Percentiles rank a stretch among this genome's conserved stretches.
Conservation (phyloP, 2,888 invertebrate genomes). For the Callyntrura guangdongensis region DNA sequence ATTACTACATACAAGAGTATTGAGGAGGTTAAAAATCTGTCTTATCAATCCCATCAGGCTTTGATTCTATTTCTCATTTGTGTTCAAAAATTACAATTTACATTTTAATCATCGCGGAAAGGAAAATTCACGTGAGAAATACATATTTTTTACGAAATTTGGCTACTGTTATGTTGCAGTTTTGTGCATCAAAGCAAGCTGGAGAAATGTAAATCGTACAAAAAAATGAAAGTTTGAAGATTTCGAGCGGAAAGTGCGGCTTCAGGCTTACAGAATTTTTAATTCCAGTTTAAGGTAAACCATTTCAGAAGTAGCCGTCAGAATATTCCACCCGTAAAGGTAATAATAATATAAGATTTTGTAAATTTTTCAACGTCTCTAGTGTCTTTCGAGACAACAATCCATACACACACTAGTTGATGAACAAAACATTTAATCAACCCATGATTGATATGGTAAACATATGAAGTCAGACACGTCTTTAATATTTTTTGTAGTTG, state of each 20-base stretch:
- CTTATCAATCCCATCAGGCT: conserved; percentile 22
- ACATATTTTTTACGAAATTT: neutral
- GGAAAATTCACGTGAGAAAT: neutral
- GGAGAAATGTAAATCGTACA: neutral
- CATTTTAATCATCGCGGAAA: neutral
- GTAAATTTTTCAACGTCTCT: neutral
- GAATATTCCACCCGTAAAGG: conserved; percentile 31
- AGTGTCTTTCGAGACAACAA: neutral
- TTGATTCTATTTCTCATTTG: neutral
- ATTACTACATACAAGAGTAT: conserved; percentile 47
- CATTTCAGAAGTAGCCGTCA: conserved; percentile 18
- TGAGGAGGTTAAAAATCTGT: conserved; percentile 25
- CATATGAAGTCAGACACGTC: conserved; percentile 5
- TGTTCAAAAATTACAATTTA: conserved; percentile 12
- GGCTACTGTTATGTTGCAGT: neutral
- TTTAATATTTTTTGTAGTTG: conserved; percentile 33
- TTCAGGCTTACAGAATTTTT: neutral
- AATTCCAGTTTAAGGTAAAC: neutral
- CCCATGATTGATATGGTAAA: neutral
- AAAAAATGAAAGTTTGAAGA: neutral
- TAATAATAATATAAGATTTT: neutral
- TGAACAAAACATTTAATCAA: neutral
- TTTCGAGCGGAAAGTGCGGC: too few species aligned
- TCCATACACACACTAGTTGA: neutral
- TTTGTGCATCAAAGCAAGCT: neutral